A percentile compares a stretch with the other conserved stretches of the same genome.
Evolutionary conservation across 2,797 vertebrate species (phyloP).

Genomic region (Pelobates cultripes): DNA sequence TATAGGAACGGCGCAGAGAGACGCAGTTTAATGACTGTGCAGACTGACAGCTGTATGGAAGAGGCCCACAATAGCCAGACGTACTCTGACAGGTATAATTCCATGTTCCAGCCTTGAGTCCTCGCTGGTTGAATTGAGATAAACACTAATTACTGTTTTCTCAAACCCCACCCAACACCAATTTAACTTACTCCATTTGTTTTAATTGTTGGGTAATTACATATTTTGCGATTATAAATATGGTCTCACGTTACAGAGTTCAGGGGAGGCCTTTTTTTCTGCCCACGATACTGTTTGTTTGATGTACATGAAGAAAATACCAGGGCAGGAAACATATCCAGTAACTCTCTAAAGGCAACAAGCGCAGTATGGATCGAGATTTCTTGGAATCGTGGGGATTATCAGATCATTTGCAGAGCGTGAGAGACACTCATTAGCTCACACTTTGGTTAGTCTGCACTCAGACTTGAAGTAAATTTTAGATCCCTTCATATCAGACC

Average conservation of each 20-base stretch:
- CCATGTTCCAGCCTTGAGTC: background rate
- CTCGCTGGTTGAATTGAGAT: constrained; percentile 24
- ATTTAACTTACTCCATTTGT: background rate
- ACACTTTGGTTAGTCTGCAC: no score
- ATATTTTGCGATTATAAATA: constrained; percentile 26
- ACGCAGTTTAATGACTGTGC: constrained; percentile 11
- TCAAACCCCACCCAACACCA: background rate
- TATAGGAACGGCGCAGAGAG: constrained; percentile 1
- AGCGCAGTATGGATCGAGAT: no score
- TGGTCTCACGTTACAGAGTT: background rate
- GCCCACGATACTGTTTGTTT: no score
- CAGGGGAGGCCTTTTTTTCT: background rate
- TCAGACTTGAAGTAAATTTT: no score
- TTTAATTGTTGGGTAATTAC: constrained; percentile 43
- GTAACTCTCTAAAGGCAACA: no score
- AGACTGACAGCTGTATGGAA: constrained; percentile 23
- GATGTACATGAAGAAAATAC: no score
- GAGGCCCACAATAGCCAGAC: constrained; percentile 2
- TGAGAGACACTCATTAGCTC: no score
- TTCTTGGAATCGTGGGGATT: no score
- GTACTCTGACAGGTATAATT: background rate
- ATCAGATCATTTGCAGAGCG: no score
- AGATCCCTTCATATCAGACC: no score
- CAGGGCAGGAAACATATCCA: no score
- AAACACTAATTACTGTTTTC: constrained; percentile 41